phyloP scores from a whole-genome alignment of 2,113 vertebrate species.

The Reinhardtius hippoglossoides region DNA sequence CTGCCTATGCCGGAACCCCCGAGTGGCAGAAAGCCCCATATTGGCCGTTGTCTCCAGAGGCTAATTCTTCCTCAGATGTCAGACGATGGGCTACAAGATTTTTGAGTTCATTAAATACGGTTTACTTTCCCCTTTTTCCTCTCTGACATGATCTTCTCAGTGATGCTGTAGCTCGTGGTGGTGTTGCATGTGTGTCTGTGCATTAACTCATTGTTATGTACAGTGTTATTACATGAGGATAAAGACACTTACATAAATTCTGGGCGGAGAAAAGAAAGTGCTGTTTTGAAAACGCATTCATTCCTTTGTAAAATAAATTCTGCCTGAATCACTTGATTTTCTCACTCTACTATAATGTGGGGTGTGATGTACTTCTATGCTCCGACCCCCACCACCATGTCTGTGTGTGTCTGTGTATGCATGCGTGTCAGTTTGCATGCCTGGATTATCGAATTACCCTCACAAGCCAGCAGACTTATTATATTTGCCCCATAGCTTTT shows the following conservation, averaged over 20 bases:
- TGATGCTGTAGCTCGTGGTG: too few species aligned
- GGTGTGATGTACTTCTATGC: neutral
- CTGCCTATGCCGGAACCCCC: too few species aligned
- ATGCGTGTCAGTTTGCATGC: conserved; percentile 20
- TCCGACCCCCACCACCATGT: conserved; percentile 1
- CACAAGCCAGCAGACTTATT: conserved; percentile 27
- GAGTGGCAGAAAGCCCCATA: too few species aligned
- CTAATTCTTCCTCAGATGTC: too few species aligned
- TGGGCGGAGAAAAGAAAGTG: too few species aligned
- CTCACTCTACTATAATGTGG: neutral
- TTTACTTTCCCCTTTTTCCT: too few species aligned
- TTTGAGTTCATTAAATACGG: too few species aligned
- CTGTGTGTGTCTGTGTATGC: conserved; percentile 2
- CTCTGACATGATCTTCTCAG: too few species aligned
- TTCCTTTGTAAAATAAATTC: neutral
- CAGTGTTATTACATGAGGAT: neutral
- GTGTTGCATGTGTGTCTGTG: too few species aligned
- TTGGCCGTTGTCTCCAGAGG: too few species aligned
- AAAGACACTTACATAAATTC: neutral
- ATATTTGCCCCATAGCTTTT: conserved; percentile 17
- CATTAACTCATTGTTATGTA: neutral
- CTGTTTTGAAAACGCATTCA: too few species aligned
- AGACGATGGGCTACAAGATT: too few species aligned
- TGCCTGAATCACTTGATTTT: neutral
- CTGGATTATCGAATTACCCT: conserved; percentile 37